phyloP scores from a whole-genome alignment of 1,140 invertebrate species.

The Mycetomoellerius zeteki region DNA sequence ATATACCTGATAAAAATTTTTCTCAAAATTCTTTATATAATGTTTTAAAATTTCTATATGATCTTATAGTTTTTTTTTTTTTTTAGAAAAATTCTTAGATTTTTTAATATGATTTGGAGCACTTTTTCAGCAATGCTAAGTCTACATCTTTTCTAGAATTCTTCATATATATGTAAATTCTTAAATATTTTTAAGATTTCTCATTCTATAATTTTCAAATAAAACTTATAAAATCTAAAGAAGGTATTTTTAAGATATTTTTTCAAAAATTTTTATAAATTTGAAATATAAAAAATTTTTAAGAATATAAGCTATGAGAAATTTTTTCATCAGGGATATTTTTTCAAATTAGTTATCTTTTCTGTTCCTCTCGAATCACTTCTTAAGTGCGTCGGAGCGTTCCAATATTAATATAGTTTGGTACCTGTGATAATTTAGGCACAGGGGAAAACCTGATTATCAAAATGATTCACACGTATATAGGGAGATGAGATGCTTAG shows the following conservation, averaged over 20 bases:
- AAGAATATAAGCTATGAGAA: neutral
- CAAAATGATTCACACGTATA: constrained; percentile 38
- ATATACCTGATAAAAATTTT: neutral
- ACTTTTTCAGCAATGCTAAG: neutral
- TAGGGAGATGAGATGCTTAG: constrained; percentile 4
- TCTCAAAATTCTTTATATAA: neutral
- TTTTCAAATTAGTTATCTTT: neutral
- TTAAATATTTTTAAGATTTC: neutral
- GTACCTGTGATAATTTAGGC: constrained; percentile 66
- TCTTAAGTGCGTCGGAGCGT: neutral
- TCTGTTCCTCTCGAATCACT: neutral
- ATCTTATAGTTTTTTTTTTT: neutral
- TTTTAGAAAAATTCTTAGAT: neutral
- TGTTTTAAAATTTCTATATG: neutral
- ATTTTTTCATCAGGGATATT: neutral
- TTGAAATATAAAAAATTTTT: neutral
- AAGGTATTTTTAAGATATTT: neutral
- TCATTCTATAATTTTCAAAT: neutral
- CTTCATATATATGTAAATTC: neutral
- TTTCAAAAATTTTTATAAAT: neutral
- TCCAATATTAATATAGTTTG: constrained; percentile 9
- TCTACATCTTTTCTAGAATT: neutral
- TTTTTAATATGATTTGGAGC: neutral
- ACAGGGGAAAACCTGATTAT: constrained; percentile 66
- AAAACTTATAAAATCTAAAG: neutral